These are phyloP conservation scores for Drosophila histrio DNA, from an alignment of 2,888 invertebrate genomes.

Conservation along the genomic window DNA sequence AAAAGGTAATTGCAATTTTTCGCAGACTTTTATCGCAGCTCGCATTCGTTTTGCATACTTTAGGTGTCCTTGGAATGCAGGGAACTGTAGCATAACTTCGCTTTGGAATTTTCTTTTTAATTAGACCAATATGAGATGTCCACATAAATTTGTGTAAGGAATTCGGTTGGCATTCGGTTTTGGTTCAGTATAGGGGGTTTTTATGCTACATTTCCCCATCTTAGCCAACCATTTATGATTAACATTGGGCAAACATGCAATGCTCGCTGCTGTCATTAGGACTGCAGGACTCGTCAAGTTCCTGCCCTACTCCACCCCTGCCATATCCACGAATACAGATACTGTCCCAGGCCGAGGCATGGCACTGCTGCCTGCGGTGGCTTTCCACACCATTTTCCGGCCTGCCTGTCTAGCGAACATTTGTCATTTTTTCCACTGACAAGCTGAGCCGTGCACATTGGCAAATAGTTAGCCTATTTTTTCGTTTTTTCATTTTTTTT, in stretches of 20 bases:
- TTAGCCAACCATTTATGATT: constrained; percentile 64
- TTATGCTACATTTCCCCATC: constrained; percentile 28
- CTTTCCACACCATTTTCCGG: constrained; percentile 50
- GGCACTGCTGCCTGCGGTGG: constrained; percentile 3
- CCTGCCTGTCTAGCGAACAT: constrained; percentile 72
- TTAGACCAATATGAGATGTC: constrained; percentile 58
- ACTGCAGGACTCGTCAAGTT: constrained; percentile 33
- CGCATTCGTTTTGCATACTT: constrained; percentile 26
- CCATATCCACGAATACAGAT: neutral
- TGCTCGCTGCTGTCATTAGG: constrained; percentile 68
- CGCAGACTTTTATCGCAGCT: constrained; percentile 47
- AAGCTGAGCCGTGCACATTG: constrained; percentile 70
- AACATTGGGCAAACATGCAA: constrained; percentile 74
- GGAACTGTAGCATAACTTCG: constrained; percentile 14
- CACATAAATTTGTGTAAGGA: constrained; percentile 58
- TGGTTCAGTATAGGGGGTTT: constrained; percentile 6
- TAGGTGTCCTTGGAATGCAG: constrained; percentile 19
- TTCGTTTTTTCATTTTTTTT: constrained; percentile 3
- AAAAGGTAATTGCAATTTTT: constrained; percentile 54
- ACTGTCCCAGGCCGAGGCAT: neutral
- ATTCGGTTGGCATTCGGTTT: constrained; percentile 26
- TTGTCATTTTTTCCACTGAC: constrained; percentile 72
- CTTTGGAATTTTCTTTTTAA: constrained; percentile 42
- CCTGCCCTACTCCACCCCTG: neutral
- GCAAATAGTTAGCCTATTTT: constrained; percentile 66